Percentiles rank a stretch among this genome's conserved stretches.
Conservation (phyloP, 92 coral and sea anemone genomes). For the Pocillopora meandrina region DNA sequence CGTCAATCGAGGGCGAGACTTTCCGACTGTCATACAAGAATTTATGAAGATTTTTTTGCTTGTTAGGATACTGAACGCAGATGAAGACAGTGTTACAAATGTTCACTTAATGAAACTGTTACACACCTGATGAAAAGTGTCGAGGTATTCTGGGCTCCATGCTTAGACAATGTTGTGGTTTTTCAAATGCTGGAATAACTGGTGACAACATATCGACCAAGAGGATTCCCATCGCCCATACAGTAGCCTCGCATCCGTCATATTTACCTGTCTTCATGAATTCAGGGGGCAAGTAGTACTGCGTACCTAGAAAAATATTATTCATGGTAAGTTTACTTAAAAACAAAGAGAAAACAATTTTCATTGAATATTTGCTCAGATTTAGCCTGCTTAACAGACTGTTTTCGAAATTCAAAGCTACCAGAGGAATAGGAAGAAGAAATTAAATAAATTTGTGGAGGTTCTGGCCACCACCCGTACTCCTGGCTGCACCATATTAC, state of each 20-base stretch:
- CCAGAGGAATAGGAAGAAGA: no score
- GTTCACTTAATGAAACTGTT: no score
- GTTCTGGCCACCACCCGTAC: no score
- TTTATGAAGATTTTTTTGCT: background rate
- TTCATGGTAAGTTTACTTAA: no score
- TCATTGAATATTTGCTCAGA: no score
- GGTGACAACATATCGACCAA: conserved; percentile 42
- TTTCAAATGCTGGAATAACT: background rate
- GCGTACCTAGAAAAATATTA: conserved; percentile 12
- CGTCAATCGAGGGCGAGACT: no score
- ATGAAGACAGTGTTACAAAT: background rate
- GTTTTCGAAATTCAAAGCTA: no score
- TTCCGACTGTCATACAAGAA: no score
- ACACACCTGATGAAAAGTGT: conserved; percentile 27
- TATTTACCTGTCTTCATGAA: conserved; percentile 4
- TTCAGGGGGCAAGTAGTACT: conserved; percentile 35
- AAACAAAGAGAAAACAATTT: no score
- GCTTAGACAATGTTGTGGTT: background rate
- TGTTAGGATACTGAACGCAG: background rate
- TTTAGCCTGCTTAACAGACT: no score
- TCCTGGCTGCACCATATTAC: no score
- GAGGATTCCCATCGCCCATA: conserved; percentile 41
- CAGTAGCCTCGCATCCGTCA: conserved; percentile 29
- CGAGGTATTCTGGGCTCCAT: conserved; percentile 13
- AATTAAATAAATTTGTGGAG: no score